These are phyloP conservation scores for Xiphophorus maculatus DNA, from an alignment of 2,113 vertebrate species.

Conservation along the genomic window DNA sequence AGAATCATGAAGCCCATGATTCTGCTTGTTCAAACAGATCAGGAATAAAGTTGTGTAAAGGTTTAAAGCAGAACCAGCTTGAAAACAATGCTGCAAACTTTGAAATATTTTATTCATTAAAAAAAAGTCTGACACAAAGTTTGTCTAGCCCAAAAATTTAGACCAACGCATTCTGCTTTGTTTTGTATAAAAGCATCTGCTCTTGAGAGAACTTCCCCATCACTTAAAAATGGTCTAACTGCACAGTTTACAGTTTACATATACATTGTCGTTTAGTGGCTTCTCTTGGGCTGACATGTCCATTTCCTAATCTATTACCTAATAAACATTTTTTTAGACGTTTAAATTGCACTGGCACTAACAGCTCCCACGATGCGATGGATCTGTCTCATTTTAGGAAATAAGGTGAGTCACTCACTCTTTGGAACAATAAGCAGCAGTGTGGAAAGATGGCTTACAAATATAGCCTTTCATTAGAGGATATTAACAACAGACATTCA, in stretches of 20 bases:
- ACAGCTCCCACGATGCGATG: constrained; percentile 22
- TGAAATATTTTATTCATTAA: too few species aligned
- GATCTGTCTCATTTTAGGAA: constrained; percentile 51
- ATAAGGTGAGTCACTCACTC: constrained; percentile 61
- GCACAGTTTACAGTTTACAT: not conserved
- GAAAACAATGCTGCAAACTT: too few species aligned
- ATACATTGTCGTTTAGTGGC: not conserved
- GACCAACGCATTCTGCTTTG: not conserved
- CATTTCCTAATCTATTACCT: constrained; percentile 12
- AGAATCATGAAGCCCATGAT: too few species aligned
- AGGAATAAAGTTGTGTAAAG: too few species aligned
- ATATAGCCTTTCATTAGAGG: constrained; percentile 66
- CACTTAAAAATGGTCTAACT: not conserved
- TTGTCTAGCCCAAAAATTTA: not conserved
- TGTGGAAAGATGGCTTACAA: constrained; percentile 57
- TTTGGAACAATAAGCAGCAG: constrained; percentile 51
- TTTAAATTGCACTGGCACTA: constrained; percentile 4
- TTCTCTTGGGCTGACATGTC: not conserved
- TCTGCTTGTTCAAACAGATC: too few species aligned
- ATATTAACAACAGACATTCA: constrained; percentile 59
- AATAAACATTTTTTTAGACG: constrained; percentile 14
- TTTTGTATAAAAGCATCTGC: not conserved
- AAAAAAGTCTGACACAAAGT: not conserved
- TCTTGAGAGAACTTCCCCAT: not conserved
- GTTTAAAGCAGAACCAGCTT: too few species aligned